phyloP scores from a whole-genome alignment of 2,797 vertebrate genomes.

The Rhinatrema bivittatum region DNA sequence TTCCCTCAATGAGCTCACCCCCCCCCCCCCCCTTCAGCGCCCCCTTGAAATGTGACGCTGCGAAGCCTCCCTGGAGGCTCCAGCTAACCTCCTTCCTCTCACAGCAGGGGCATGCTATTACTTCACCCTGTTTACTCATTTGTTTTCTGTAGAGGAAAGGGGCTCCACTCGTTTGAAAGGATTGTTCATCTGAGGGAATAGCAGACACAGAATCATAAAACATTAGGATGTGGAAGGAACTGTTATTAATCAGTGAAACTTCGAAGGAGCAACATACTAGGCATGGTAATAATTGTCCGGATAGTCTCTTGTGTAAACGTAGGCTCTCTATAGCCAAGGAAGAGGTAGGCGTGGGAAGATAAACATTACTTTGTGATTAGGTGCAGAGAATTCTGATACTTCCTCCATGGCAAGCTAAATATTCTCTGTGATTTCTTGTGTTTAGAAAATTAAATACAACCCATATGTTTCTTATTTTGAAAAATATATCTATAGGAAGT shows the following conservation, averaged over 20 bases:
- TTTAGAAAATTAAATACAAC: conserved; percentile 3
- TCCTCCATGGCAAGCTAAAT: not conserved
- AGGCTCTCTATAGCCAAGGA: too few species aligned
- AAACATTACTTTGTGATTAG: too few species aligned
- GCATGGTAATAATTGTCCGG: too few species aligned
- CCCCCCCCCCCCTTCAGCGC: conserved; percentile 15
- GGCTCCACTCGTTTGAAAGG: conserved; percentile 2
- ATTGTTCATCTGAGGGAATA: not conserved
- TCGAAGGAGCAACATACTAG: too few species aligned
- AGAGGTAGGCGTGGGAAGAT: too few species aligned
- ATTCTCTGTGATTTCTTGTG: not conserved
- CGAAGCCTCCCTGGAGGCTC: not conserved
- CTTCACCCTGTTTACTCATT: conserved; percentile 26
- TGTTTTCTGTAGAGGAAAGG: conserved; percentile 19
- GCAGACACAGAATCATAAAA: too few species aligned
- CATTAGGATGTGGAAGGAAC: too few species aligned
- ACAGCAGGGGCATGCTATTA: conserved; percentile 9
- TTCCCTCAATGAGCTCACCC: conserved; percentile 25
- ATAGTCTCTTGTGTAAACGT: too few species aligned
- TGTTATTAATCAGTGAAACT: too few species aligned
- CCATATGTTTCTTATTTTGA: too few species aligned
- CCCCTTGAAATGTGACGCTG: conserved; percentile 11
- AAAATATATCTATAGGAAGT: too few species aligned
- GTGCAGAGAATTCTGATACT: not conserved
- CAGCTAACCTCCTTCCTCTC: not conserved